These are phyloP conservation scores for Drosophila colorata DNA, from an alignment of 2,888 invertebrate species.

Conservation along the genomic window DNA sequence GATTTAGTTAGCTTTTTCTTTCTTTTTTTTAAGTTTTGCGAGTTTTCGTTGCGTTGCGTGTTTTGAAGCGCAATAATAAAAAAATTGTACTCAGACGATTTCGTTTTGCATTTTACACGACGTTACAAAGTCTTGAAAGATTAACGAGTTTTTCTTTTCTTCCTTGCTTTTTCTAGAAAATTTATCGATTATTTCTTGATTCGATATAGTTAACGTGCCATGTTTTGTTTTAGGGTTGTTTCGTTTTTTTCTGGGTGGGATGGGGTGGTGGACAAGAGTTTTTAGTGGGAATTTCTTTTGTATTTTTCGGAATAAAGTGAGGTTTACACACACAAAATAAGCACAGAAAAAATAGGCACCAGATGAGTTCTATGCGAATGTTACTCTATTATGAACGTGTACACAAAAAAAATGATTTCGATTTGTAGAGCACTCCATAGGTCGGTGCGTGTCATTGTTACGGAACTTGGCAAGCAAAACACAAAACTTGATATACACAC, in stretches of 20 bases:
- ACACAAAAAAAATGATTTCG: conserved; percentile 12
- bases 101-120: conserved; percentile 26
- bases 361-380: conserved; percentile 16
- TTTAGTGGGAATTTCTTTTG: neutral
- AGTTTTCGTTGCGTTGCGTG: conserved; percentile 34
- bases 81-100: conserved; percentile 12
- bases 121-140: conserved; percentile 31
- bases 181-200: conserved; percentile 21
- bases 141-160: conserved; percentile 3
- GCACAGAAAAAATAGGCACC: conserved; percentile 5
- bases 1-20: conserved; percentile 22
- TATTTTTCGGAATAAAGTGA: conserved; percentile 16
- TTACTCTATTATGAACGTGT: conserved; percentile 2
- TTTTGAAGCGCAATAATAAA: conserved; percentile 24
- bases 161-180: conserved; percentile 1
- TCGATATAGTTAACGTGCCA: conserved; percentile 64
- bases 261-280: too few species aligned
- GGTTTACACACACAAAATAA: conserved; percentile 19
- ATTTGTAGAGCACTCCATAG: conserved; percentile 7
- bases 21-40: conserved; percentile 32
- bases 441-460: conserved; percentile 14
- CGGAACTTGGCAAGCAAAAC: conserved; percentile 62
- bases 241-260: conserved; percentile 34
- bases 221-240: conserved; percentile 53
- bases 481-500: conserved; percentile 35